Conservation (phyloP, 2,113 vertebrate species). For the Alosa alosa region DNA sequence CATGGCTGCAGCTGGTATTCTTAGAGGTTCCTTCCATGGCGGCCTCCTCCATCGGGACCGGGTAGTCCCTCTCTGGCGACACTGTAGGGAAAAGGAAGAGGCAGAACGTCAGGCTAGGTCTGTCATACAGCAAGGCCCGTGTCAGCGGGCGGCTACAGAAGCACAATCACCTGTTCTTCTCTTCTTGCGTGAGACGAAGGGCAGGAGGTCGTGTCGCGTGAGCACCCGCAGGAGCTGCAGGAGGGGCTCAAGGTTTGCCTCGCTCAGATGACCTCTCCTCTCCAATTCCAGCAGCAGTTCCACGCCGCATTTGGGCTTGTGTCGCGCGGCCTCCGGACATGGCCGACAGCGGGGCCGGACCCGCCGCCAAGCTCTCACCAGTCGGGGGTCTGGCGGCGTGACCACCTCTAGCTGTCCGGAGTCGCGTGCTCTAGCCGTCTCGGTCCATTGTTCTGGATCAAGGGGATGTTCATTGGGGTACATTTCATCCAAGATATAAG, state of each 20-base stretch:
- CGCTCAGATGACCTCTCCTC: conserved; percentile 76
- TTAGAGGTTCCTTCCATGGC: conserved; percentile 45
- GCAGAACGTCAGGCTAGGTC: too few relatives aligned
- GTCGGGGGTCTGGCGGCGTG: conserved; percentile 42
- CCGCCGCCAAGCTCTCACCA: conserved; percentile 67
- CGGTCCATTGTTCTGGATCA: conserved; percentile 72
- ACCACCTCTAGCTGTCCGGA: conserved; percentile 21
- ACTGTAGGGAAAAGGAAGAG: conserved; percentile 61
- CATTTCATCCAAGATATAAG: conserved; percentile 82
- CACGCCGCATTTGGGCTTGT: conserved; percentile 73
- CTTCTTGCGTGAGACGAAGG: conserved; percentile 79
- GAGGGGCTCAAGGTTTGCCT: conserved; percentile 78
- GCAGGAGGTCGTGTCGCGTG: conserved; percentile 84
- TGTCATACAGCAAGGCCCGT: too few relatives aligned
- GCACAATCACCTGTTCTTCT: conserved; percentile 77
- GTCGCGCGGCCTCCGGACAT: conserved; percentile 42
- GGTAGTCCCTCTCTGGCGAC: conserved; percentile 77
- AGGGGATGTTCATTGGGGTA: conserved; percentile 70
- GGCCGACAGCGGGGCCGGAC: conserved; percentile 41
- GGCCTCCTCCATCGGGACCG: conserved; percentile 53
- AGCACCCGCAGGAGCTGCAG: conserved; percentile 82
- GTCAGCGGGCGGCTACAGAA: too few relatives aligned
- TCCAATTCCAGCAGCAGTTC: conserved; percentile 83
- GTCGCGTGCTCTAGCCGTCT: conserved; percentile 44
- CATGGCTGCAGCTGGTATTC: conserved; percentile 59